Evolutionary conservation across 1,140 invertebrate species (phyloP), one percentile per base, ranked within the genome.

Genomic region (Tetramorium parvispinum): DNA sequence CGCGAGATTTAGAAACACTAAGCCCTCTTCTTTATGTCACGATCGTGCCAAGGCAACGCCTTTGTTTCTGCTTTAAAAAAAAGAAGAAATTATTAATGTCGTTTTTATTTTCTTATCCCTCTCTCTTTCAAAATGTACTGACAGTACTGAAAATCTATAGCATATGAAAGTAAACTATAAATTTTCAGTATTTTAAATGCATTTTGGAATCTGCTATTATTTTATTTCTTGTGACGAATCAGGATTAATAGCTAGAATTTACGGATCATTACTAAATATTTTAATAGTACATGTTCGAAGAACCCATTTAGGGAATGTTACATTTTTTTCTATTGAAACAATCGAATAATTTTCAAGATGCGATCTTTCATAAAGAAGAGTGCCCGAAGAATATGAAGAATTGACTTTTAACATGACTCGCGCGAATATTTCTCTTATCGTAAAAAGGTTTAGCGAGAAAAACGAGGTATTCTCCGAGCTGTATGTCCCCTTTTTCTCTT

Each of bases 401-500:
- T 11, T 32, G 32, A 32, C 32, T 32, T 73, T 16, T 70, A 43
- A 79, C 21, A 18, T 13, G 37, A 76, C 0, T 46, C 32, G 21
- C 59, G 55, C 55, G 27, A 85, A 59, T 11, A 53, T 78, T 43
- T 10, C 21, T 49, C 61, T 83, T 55, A 13, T 46, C 24, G 68
- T 46, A 32, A 81, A 81, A 65, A 77, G 37, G 16, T 73, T 89
- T 87, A 88, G 89, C 87, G 83, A 91, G 83, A 90, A 90, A 88
- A 91, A 90, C 89, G 89, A 91, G 89, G 59, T 88, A 91, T 79
- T 88, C 77, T 88, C 51, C 76, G 57, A 79, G 27, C 40, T 85
- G 27, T 81, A 49, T 73, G 11, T 76, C 61, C 16, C 4, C 53
- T 70, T 61, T 86, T 7, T 68, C 7, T n/a, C 13, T 46, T 82